These are phyloP conservation scores for Tapera naevia DNA, from an alignment of 2,797 vertebrate species.

Conservation along the genomic window DNA sequence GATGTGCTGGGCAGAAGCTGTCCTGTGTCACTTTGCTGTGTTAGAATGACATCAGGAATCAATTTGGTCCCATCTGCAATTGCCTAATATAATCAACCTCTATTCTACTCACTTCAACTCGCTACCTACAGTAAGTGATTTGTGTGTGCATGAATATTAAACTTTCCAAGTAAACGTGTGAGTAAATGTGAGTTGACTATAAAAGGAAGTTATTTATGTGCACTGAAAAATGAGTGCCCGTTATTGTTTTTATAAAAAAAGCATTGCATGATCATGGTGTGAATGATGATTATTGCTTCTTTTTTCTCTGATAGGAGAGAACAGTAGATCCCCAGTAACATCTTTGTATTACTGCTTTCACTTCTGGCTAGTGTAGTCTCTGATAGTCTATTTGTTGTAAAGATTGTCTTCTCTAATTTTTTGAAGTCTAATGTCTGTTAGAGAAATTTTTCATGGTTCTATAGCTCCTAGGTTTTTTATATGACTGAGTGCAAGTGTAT, in stretches of 20 bases:
- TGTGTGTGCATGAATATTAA: conserved; percentile 45
- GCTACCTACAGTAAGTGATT: neutral
- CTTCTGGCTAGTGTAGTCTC: neutral
- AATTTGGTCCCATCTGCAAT: conserved; percentile 40
- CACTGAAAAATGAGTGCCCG: neutral
- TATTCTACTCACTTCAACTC: conserved; percentile 4
- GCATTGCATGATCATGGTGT: neutral
- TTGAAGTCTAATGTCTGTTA: neutral
- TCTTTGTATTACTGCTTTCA: neutral
- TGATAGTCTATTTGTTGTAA: neutral
- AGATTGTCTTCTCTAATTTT: conserved; percentile 31
- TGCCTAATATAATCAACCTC: neutral
- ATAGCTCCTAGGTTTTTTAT: conserved; percentile 6
- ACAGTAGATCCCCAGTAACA: neutral
- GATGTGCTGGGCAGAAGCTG: neutral
- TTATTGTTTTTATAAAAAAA: conserved; percentile 32
- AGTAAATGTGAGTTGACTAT: conserved; percentile 40
- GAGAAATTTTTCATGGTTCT: conserved; percentile 21
- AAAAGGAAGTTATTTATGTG: conserved; percentile 21
- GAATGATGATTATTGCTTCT: conserved; percentile 14
- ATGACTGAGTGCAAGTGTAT: conserved; percentile 47
- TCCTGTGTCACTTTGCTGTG: neutral
- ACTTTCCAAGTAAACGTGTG: neutral
- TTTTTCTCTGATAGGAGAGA: neutral
- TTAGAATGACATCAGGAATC: neutral